A percentile compares a stretch with the other conserved stretches of the same genome.
phyloP scores from a whole-genome alignment of 2,888 invertebrate species.

The Mamestra brassicae region DNA sequence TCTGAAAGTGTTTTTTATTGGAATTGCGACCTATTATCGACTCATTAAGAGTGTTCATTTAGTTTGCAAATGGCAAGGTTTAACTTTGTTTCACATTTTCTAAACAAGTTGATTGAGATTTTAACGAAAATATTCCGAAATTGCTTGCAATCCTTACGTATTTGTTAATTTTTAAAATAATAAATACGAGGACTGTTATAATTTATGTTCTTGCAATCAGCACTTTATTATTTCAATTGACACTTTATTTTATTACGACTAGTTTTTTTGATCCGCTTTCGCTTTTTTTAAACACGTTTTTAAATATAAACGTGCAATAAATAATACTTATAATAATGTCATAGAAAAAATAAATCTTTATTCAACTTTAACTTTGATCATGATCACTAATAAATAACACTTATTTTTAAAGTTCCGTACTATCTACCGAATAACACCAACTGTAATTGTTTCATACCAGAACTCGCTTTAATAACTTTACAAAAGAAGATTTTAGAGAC shows the following conservation, averaged over 20 bases:
- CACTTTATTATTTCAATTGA: conserved; percentile 8
- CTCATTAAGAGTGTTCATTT: conserved; percentile 24
- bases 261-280: conserved; percentile 26
- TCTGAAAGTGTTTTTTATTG: conserved; percentile 33
- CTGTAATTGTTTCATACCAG: no score
- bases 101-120: conserved; percentile 29
- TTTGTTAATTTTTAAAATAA: conserved; percentile 8
- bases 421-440: no score
- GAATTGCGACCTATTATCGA: conserved; percentile 33
- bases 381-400: no score
- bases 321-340: background rate
- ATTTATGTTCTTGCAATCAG: conserved; percentile 8
- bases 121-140: conserved; percentile 22
- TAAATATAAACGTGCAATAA: background rate
- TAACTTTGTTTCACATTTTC: conserved; percentile 20
- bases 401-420: no score
- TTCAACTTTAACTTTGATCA: no score
- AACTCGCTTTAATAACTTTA: no score
- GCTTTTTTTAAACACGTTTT: conserved; percentile 5
- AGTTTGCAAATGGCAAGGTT: conserved; percentile 19
- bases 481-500: no score
- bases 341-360: background rate
- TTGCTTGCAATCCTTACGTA: conserved; percentile 1
- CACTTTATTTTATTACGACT: conserved; percentile 22
- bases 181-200: conserved; percentile 1